Conservation (phyloP, 2,113 vertebrate species). For the Neodon shergylaensis region DNA sequence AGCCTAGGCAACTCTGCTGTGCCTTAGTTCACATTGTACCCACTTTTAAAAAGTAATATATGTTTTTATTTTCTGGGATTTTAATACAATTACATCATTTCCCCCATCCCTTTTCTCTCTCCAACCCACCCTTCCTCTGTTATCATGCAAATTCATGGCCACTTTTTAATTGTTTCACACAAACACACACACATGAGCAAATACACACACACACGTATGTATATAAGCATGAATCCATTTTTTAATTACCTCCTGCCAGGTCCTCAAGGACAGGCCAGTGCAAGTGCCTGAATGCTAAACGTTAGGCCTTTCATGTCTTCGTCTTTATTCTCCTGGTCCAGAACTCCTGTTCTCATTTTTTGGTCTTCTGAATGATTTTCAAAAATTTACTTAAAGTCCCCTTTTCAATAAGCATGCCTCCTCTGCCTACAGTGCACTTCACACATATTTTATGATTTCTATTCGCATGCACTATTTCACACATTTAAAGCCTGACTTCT, state of each 20-base stretch:
- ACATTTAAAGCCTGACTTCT: background rate
- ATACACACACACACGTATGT: background rate
- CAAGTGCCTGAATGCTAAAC: no score
- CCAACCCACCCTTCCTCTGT: background rate
- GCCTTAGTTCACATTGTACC: background rate
- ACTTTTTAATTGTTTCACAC: background rate
- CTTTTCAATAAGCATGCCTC: background rate
- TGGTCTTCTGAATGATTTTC: conserved; percentile 1
- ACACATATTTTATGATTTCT: background rate
- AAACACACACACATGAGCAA: background rate
- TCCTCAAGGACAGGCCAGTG: no score
- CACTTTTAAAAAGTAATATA: background rate
- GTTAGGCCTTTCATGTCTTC: background rate
- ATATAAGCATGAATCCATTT: background rate
- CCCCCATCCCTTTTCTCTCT: background rate
- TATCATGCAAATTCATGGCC: background rate
- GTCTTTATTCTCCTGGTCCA: background rate
- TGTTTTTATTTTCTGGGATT: background rate
- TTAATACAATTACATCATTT: background rate
- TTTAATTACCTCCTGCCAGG: background rate
- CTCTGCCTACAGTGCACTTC: background rate
- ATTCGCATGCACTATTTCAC: background rate
- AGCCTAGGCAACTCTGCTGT: background rate
- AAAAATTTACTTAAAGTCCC: background rate
- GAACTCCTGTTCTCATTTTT: background rate